phyloP scores from a whole-genome alignment of 2,797 vertebrate species.

The Simalia tracyae region DNA sequence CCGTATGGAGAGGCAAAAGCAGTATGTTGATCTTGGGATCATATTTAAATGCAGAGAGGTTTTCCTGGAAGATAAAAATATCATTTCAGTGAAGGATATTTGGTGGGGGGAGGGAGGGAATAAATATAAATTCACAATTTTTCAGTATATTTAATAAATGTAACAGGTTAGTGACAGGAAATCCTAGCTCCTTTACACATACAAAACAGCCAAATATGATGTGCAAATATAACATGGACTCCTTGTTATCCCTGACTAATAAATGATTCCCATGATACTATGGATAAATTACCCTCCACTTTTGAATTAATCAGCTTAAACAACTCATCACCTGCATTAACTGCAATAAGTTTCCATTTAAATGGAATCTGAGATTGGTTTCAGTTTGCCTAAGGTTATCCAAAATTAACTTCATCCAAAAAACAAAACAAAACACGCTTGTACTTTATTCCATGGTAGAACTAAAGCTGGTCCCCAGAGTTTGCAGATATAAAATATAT shows the following conservation, averaged over 20 bases:
- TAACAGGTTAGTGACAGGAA: background rate
- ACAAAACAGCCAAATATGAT: background rate
- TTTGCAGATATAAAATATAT: background rate
- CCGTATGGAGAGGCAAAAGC: conserved; percentile 94
- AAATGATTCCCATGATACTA: background rate
- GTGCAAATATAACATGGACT: background rate
- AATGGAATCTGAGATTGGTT: background rate
- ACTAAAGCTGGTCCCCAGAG: background rate
- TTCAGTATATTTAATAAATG: background rate
- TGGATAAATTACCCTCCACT: background rate
- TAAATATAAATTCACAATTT: background rate
- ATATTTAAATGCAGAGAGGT: conserved; percentile 93
- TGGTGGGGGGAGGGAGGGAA: background rate
- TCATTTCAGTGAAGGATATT: conserved; percentile 13
- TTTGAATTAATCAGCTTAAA: background rate
- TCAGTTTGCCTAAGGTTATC: background rate
- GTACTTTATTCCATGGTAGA: background rate
- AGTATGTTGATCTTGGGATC: conserved; percentile 96
- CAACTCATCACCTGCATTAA: background rate
- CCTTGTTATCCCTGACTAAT: background rate
- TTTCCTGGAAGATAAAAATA: conserved; percentile 84
- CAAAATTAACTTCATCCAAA: background rate
- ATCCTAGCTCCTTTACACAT: background rate
- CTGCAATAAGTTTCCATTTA: background rate
- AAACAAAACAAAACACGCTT: background rate